A percentile compares a stretch with the other conserved stretches of the same genome.
phyloP scores from a whole-genome alignment of 2,113 vertebrate species.

The Empidonax alnorum region DNA sequence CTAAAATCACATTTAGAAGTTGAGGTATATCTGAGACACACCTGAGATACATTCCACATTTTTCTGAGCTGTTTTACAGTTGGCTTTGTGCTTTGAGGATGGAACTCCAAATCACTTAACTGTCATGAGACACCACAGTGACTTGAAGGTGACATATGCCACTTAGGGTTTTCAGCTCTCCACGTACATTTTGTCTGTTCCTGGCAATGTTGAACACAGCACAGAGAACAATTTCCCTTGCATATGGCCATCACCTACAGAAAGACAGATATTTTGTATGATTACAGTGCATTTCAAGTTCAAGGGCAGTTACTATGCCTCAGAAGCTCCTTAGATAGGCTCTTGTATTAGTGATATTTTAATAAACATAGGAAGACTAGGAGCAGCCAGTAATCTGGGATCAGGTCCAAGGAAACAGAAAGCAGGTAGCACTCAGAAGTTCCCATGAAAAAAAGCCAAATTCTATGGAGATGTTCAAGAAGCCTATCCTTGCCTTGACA shows the following conservation, averaged over 20 bases:
- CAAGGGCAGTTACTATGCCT: background rate
- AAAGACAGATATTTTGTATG: background rate
- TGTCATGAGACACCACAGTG: background rate
- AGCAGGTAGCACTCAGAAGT: background rate
- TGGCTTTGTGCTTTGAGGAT: background rate
- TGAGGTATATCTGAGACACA: background rate
- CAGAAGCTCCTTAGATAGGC: background rate
- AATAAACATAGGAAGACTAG: background rate
- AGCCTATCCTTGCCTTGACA: background rate
- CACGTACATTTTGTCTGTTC: background rate
- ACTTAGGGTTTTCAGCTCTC: background rate
- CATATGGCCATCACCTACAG: background rate
- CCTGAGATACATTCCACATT: background rate
- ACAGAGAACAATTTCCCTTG: background rate
- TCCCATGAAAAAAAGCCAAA: background rate
- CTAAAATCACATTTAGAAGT: background rate
- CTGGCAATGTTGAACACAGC: background rate
- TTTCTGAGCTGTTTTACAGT: background rate
- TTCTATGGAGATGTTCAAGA: background rate
- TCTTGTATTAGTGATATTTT: background rate
- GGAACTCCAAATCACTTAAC: background rate
- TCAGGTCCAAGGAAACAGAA: background rate
- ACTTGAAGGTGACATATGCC: rapidly evolving
- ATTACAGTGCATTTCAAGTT: background rate
- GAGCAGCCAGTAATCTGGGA: background rate